Evolutionary conservation across 2,797 vertebrate species (phyloP), one percentile per base, ranked within the genome.

Genomic region (Trachops cirrhosus): DNA sequence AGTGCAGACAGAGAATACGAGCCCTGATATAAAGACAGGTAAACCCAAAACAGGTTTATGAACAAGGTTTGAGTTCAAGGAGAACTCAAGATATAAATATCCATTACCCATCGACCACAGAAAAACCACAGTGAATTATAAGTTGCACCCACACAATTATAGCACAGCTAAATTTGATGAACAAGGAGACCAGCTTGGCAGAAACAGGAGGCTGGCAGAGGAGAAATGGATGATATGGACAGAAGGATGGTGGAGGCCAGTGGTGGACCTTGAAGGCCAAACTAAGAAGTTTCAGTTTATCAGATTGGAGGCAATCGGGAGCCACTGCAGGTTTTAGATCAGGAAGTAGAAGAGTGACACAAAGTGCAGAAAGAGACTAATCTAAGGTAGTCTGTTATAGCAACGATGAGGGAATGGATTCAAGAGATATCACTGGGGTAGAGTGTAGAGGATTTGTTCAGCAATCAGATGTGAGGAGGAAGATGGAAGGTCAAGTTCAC

Each of bases 1-100:
- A 62, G 15, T 29, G 32, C 22, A 73, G 34, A 34, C 6, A 39
- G 48, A 15, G n/a, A n/a, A 29, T 37, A 67, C 10, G 39, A 93
- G 15, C 34, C 71, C 64, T 77, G 93, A 41, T 37, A 21, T 1
- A 85, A 90, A 29, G 68, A n/a, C 16, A 16, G 70, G n/a, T 26
- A 83, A 37, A 71, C 6, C 19, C 26, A 50, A 32, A 32, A 26
- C 11, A 26, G 1, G 12, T 50, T 12, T 93, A 75, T 24, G 32
- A 82, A 44, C 62, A 29, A 80, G 32, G 11, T n/a, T n/a, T n/a
- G n/a, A n/a, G n/a, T n/a, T n/a, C n/a, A n/a, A n/a, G n/a, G n/a
- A n/a, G n/a, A n/a, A n/a, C n/a, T n/a, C n/a, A n/a, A 82, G 48
- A 78, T 52, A 59, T 21, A 93, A 91, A 67, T 59, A 95, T 73